phyloP scores from a whole-genome alignment of 2,113 vertebrate genomes.

The Sorex fumeus region DNA sequence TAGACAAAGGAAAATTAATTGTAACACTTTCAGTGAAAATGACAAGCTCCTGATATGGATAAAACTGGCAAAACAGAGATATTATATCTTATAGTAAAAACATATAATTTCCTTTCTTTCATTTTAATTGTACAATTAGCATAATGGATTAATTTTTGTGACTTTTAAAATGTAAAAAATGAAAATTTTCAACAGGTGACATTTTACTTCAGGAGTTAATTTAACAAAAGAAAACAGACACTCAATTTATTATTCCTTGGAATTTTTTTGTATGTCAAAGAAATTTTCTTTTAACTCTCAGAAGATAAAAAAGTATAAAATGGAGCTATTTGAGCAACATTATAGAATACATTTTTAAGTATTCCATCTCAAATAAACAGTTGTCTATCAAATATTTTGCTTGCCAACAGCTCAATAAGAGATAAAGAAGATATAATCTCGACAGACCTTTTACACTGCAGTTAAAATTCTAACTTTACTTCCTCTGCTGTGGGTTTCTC shows the following conservation, averaged over 20 bases:
- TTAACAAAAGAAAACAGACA: constrained; percentile 57
- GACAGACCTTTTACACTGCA: not conserved
- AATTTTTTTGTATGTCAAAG: constrained; percentile 26
- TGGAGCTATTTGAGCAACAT: constrained; percentile 25
- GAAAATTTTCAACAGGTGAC: constrained; percentile 77
- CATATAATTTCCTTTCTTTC: fast-evolving
- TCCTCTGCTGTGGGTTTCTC: constrained; percentile 21
- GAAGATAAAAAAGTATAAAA: not conserved
- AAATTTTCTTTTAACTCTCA: constrained; percentile 62
- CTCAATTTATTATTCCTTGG: constrained; percentile 74
- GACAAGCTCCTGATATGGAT: not conserved
- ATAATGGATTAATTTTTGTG: constrained; percentile 69
- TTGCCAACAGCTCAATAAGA: not conserved
- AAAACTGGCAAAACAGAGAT: not conserved
- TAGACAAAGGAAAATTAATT: not conserved
- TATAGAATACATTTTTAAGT: constrained; percentile 20
- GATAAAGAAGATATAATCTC: not conserved
- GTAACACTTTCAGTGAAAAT: not conserved
- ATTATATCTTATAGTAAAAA: not conserved
- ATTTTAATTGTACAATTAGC: constrained; percentile 43
- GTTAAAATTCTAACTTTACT: not conserved
- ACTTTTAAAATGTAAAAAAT: constrained; percentile 68
- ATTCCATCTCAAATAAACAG: constrained; percentile 3
- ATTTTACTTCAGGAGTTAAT: constrained; percentile 75
- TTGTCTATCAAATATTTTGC: not conserved